Conservation (phyloP, 2,888 invertebrate genomes). For the Tetranychus truncatus region DNA sequence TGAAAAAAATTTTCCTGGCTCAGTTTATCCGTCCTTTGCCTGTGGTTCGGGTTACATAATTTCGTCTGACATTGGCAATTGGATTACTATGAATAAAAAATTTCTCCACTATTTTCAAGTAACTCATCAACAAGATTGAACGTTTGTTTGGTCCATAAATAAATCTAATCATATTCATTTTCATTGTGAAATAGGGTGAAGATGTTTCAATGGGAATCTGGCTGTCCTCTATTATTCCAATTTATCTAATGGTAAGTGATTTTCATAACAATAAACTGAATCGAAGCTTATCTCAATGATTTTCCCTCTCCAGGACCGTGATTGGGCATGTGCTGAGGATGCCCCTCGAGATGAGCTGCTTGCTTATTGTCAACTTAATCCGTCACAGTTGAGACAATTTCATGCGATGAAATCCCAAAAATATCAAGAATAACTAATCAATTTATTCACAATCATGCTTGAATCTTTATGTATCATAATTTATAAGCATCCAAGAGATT, state of each 20-base stretch:
- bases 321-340: conserved; percentile 1
- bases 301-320: not conserved
- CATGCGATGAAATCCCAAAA: not conserved
- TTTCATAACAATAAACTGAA: too few species aligned
- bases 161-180: conserved; percentile 22
- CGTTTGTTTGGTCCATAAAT: not conserved
- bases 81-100: conserved; percentile 30
- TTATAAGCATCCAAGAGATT: too few species aligned
- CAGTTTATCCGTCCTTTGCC: conserved; percentile 32
- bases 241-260: not conserved
- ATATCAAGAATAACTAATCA: not conserved
- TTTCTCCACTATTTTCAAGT: conserved; percentile 28
- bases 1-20: conserved; percentile 29
- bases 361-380: not conserved
- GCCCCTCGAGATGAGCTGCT: not conserved
- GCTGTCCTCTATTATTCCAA: conserved; percentile 30
- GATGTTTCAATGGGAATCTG: conserved; percentile 34
- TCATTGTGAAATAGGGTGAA: conserved; percentile 28
- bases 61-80: conserved; percentile 29
- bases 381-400: not conserved
- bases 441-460: not conserved
- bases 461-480: too few species aligned
- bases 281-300: not conserved
- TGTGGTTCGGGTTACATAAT: conserved; percentile 33
- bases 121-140: not conserved